Percentiles rank a stretch among this genome's conserved stretches.
phyloP scores from a whole-genome alignment of 2,797 vertebrate species.

The Melanotaenia pygmaea region DNA sequence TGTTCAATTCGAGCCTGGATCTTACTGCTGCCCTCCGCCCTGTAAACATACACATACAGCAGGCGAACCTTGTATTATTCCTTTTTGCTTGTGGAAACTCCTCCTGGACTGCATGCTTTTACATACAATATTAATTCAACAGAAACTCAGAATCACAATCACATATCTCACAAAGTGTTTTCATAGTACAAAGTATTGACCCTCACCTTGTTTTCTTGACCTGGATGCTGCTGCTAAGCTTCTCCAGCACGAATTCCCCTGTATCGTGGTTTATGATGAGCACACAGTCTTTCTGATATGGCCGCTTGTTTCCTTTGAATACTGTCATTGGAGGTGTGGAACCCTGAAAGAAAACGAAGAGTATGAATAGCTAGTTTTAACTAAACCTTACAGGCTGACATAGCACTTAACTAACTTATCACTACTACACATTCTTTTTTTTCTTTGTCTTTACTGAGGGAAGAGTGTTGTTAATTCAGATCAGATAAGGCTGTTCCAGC shows the following conservation, averaged over 20 bases:
- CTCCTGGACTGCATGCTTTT: neutral
- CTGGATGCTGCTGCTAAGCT: slow-evolving; percentile 98
- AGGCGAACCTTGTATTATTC: neutral
- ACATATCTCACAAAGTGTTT: neutral
- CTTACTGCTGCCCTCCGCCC: slow-evolving; percentile 98
- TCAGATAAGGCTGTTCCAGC: neutral
- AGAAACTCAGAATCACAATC: neutral
- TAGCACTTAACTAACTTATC: neutral
- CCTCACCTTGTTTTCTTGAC: slow-evolving; percentile 98
- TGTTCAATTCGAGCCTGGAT: slow-evolving; percentile 97
- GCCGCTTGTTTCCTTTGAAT: slow-evolving; percentile 98
- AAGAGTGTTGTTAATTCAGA: neutral
- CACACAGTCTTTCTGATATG: slow-evolving; percentile 98
- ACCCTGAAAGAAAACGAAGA: slow-evolving; percentile 79
- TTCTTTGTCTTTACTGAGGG: neutral
- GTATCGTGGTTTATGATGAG: slow-evolving; percentile 99
- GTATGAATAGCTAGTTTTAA: no score
- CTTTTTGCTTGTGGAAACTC: neutral
- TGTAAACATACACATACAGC: slow-evolving; percentile 68
- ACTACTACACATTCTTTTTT: no score
- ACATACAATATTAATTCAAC: neutral
- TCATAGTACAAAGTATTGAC: neutral
- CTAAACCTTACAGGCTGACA: neutral
- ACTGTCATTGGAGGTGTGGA: slow-evolving; percentile 98
- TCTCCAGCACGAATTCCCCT: slow-evolving; percentile 96